Percentiles rank a stretch among this genome's conserved stretches.
These are phyloP conservation scores for Ambastaia sidthimunki DNA, from an alignment of 2,797 vertebrate genomes.

Conservation along the genomic window DNA sequence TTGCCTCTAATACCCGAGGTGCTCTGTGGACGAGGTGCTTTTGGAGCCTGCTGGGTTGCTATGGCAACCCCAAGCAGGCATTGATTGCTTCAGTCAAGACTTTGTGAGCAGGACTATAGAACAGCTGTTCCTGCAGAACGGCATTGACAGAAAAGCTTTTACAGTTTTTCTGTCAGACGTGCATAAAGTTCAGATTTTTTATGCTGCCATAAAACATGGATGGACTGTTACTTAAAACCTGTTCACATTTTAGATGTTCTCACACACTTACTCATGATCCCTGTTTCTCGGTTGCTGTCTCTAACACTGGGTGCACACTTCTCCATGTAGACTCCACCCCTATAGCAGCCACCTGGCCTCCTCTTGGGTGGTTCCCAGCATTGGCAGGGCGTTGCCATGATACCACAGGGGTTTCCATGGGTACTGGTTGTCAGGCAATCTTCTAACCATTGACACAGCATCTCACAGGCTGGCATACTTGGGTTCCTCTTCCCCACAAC, in stretches of 20 bases:
- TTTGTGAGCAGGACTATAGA: conserved; percentile 60
- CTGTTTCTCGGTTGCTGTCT: conserved; percentile 80
- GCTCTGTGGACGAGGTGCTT: conserved; percentile 11
- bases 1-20: conserved; percentile 6
- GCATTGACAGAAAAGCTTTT: neutral
- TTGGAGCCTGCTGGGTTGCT: conserved; percentile 66
- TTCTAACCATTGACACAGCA: conserved; percentile 97
- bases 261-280: conserved; percentile 85
- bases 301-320: conserved; percentile 85
- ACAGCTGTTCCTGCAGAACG: conserved; percentile 36
- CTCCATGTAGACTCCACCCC: conserved; percentile 89
- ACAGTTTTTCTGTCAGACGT: neutral
- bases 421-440: conserved; percentile 91
- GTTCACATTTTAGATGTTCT: neutral
- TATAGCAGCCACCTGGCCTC: conserved; percentile 90
- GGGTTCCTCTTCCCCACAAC: conserved; percentile 97
- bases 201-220: neutral
- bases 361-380: conserved; percentile 87
- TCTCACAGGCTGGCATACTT: conserved; percentile 94
- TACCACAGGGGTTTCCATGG: conserved; percentile 93
- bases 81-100: conserved; percentile 70
- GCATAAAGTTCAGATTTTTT: neutral
- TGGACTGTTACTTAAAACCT: neutral
- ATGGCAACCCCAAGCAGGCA: conserved; percentile 68
- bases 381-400: conserved; percentile 97